Percentiles rank a stretch among this genome's conserved stretches.
Conservation (phyloP, 2,797 vertebrate species). For the Acanthiza pusilla region DNA sequence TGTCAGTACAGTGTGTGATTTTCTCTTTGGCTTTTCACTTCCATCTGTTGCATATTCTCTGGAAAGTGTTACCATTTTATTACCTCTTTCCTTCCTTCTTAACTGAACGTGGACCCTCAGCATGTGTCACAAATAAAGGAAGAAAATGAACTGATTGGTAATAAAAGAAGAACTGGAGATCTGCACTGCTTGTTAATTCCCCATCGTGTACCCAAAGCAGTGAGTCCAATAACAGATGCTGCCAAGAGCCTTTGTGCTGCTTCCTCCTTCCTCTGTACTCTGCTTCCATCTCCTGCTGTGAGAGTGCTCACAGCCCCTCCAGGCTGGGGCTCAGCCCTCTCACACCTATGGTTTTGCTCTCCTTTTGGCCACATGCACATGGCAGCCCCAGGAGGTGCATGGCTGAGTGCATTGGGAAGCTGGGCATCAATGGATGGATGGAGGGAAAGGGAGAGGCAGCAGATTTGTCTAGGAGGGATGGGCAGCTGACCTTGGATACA, state of each 20-base stretch:
- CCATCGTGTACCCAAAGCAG: not conserved
- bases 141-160: not conserved
- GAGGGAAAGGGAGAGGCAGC: not conserved
- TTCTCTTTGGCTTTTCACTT: not conserved
- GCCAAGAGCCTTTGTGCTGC: not conserved
- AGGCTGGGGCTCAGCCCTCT: not conserved
- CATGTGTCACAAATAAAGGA: not conserved
- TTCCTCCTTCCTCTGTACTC: not conserved
- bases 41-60: conserved; percentile 3
- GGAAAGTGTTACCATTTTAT: not conserved
- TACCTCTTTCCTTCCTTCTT: not conserved
- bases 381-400: not conserved
- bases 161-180: not conserved
- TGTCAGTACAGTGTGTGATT: not conserved
- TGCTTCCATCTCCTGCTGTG: not conserved
- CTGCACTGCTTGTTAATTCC: not conserved
- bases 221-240: not conserved
- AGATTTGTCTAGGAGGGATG: not conserved
- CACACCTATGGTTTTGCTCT: not conserved
- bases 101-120: rapidly evolving
- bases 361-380: rapidly evolving
- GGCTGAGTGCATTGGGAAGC: not conserved
- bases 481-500: not conserved
- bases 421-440: rapidly evolving
- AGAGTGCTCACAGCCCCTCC: not conserved